Evolutionary conservation across 2,113 vertebrate species (phyloP), one percentile per base, ranked within the genome.

Genomic region (Gymnocephalus cernua): DNA sequence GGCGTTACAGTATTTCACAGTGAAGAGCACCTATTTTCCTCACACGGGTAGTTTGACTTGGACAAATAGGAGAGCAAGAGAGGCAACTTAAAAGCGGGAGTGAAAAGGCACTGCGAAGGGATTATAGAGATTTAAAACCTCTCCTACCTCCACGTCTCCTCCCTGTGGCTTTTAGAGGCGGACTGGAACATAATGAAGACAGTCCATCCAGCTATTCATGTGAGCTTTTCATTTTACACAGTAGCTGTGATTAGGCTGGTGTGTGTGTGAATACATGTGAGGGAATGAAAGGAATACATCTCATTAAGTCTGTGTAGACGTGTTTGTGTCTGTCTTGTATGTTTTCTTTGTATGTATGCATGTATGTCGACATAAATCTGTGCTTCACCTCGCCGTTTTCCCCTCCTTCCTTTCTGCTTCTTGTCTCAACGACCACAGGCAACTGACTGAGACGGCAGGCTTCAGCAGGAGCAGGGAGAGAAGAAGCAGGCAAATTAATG

Each of bases 61-160:
- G 79, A 88, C 77, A 88, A 90, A 93, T 66, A 86, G 78, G 50
- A 74, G 85, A 78, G 64, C 35, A 56, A 63, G 47, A 53, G 53
- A 70, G 59, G 25, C n/a, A 51, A 62, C 44, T 87, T 82, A 72
- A 82, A 86, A 84, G 83, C 74, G 21, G 61, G n/a, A 81, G 70
- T 57, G 53, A 84, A 82, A 82, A 76, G 48, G 76, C 78, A 53
- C 71, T 44, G 88, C 70, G 62, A 87, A 53, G 77, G 80, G 86
- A 89, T 93, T 92, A 91, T 83, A 79, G 80, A 90, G 89, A 93
- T 93, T 91, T 91, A 87, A 88, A 88, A 86, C 65, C 78, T 59
- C 69, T 79, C 65, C 73, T 62, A 59, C 80, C 75, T 68, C 66
- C 77, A 56, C n/a, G 48, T 79, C 77, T 84, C 79, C 75, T 86